Evolutionary conservation across 2,113 vertebrate species (phyloP).

Genomic region (Ochotona curzoniae): DNA sequence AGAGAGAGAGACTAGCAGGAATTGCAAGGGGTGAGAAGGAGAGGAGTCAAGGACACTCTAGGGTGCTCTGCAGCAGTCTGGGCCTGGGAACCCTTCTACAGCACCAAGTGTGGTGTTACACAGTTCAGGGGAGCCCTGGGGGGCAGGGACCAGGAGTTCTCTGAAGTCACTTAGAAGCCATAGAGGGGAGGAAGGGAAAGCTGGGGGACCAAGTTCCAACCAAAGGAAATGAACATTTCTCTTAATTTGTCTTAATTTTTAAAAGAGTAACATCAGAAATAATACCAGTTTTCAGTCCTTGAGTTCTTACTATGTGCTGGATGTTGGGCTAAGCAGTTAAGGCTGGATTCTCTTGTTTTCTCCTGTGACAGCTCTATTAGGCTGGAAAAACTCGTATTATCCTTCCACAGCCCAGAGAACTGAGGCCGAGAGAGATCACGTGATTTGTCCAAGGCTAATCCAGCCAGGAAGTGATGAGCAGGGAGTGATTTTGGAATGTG

Average conservation of each 20-base stretch:
- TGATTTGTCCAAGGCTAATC: neutral
- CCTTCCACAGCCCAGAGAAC: neutral
- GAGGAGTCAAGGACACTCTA: neutral
- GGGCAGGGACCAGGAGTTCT: neutral
- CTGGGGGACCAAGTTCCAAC: neutral
- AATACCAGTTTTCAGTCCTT: neutral
- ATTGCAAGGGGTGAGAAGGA: neutral
- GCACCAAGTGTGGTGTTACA: neutral
- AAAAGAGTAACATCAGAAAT: constrained; percentile 6
- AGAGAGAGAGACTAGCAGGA: neutral
- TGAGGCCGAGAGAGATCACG: neutral
- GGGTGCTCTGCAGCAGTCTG: neutral
- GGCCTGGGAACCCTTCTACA: too few relatives aligned
- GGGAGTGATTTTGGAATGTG: neutral
- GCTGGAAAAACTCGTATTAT: neutral
- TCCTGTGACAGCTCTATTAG: neutral
- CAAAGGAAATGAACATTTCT: neutral
- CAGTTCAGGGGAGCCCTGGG: neutral
- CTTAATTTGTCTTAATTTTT: constrained; percentile 30
- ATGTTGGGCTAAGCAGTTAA: neutral
- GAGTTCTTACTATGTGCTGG: neutral
- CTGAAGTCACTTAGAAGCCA: neutral
- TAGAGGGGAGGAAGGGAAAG: neutral
- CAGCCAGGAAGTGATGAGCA: neutral
- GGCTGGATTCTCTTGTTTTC: neutral